A percentile compares a stretch with the other conserved stretches of the same genome.
Evolutionary conservation across 2,113 vertebrate species (phyloP).

Genomic region (Campylomormyrus tamandua): DNA sequence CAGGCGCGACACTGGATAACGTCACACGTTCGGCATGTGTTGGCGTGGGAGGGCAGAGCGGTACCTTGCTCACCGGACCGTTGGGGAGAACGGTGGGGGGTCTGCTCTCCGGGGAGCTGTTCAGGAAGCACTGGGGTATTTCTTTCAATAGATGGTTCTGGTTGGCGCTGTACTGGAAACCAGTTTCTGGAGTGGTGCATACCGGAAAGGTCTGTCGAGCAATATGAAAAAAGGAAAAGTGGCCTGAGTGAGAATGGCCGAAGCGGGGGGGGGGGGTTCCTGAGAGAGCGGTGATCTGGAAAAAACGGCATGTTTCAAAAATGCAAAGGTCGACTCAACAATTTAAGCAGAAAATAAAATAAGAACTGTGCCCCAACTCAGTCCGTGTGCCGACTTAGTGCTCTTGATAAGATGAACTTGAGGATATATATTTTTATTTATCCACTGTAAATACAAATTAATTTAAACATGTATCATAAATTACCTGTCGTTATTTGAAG

Average conservation of each 20-base stretch:
- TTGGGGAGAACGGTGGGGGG: constrained; percentile 66
- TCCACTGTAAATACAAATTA: not conserved
- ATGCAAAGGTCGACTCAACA: not conserved
- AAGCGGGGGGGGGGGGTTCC: not conserved
- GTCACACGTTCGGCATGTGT: too few species aligned
- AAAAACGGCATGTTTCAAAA: not conserved
- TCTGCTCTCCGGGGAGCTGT: constrained; percentile 54
- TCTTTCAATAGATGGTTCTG: constrained; percentile 63
- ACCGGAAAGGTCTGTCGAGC: constrained; percentile 72
- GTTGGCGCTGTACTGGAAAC: constrained; percentile 54
- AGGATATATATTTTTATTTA: not conserved
- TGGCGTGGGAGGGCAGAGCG: not conserved
- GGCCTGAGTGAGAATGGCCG: not conserved
- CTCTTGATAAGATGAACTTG: not conserved
- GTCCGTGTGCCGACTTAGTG: not conserved
- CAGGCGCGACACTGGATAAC: not conserved
- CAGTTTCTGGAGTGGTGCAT: constrained; percentile 55
- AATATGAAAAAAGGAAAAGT: not conserved
- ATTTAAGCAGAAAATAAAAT: not conserved
- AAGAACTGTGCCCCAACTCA: too few species aligned
- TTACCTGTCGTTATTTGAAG: not conserved
- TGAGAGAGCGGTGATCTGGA: not conserved
- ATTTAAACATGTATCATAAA: not conserved
- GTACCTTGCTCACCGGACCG: constrained; percentile 76
- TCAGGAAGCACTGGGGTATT: constrained; percentile 70